Evolutionary conservation across 2,113 vertebrate species (phyloP).

Genomic region (Eleginops maclovinus): DNA sequence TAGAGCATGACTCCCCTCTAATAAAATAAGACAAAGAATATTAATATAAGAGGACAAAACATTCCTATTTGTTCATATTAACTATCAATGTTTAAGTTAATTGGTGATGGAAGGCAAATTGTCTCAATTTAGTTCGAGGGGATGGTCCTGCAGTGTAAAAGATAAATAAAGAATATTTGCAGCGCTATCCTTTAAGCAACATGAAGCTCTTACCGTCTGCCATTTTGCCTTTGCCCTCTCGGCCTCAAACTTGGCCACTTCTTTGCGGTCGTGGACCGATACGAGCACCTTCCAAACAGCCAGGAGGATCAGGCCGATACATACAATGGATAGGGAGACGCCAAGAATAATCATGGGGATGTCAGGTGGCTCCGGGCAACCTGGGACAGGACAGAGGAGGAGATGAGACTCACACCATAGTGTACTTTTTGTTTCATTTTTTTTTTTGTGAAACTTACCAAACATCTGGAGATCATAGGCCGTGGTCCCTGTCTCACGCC

Average conservation of each 20-base stretch:
- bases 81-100: too few relatives aligned
- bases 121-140: too few relatives aligned
- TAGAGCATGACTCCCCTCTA: not conserved
- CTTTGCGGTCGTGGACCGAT: constrained; percentile 94
- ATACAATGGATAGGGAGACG: constrained; percentile 91
- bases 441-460: constrained; percentile 80
- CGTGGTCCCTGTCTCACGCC: constrained; percentile 85
- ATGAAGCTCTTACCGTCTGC: constrained; percentile 87
- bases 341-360: constrained; percentile 93
- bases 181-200: too few relatives aligned
- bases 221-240: constrained; percentile 95
- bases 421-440: not conserved
- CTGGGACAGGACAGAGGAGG: constrained; percentile 74
- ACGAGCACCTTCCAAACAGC: constrained; percentile 95
- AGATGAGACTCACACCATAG: not conserved
- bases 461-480: constrained; percentile 88
- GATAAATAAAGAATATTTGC: not conserved
- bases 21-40: not conserved
- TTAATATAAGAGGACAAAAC: too few relatives aligned
- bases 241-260: constrained; percentile 97
- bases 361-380: constrained; percentile 90
- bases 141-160: too few relatives aligned
- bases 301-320: constrained; percentile 91
- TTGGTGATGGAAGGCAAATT: too few relatives aligned
- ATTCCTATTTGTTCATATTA: too few relatives aligned